Evolutionary conservation across 2,888 invertebrate genomes (phyloP).

Genomic region (Alloscopus bannaensis): DNA sequence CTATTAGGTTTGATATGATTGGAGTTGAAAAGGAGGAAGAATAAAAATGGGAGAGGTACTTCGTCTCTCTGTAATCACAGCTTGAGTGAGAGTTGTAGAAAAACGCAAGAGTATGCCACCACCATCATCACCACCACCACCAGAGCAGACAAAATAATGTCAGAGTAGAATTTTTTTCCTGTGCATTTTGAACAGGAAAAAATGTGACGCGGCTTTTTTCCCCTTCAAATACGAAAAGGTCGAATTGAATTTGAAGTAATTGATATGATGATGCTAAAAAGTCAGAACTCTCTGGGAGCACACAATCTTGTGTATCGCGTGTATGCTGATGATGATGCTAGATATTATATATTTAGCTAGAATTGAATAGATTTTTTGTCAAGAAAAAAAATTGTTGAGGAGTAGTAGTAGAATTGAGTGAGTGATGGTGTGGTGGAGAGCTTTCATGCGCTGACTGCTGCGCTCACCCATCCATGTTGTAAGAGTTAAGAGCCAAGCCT

Average conservation of each 20-base stretch:
- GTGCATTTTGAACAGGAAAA: too few species aligned
- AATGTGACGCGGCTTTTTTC: too few species aligned
- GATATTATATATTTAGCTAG: slow-evolving; percentile 42
- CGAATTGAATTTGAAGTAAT: slow-evolving; percentile 47
- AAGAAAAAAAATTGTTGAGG: slow-evolving; percentile 17
- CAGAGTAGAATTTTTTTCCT: too few species aligned
- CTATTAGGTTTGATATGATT: slow-evolving; percentile 51
- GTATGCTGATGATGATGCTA: slow-evolving; percentile 11
- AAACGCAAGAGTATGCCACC: too few species aligned
- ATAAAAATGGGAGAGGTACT: slow-evolving; percentile 45
- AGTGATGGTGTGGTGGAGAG: too few species aligned
- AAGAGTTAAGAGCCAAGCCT: slow-evolving; percentile 59
- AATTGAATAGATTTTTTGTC: slow-evolving; percentile 16
- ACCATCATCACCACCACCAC: too few species aligned
- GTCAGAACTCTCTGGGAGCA: slow-evolving; percentile 14
- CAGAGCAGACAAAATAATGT: too few species aligned
- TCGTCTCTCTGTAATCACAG: slow-evolving; percentile 8
- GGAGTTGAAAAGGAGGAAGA: slow-evolving; percentile 19
- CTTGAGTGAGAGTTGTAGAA: slow-evolving; percentile 9
- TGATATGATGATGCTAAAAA: slow-evolving; percentile 37
- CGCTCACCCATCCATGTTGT: slow-evolving; percentile 56
- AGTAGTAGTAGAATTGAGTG: slow-evolving; percentile 2
- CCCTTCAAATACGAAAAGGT: slow-evolving; percentile 19
- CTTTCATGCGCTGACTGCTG: slow-evolving; percentile 19
- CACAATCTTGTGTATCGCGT: not conserved